A percentile compares a stretch with the other conserved stretches of the same genome.
phyloP scores from a whole-genome alignment of 2,113 vertebrate genomes.

The Pterocles burchelli region DNA sequence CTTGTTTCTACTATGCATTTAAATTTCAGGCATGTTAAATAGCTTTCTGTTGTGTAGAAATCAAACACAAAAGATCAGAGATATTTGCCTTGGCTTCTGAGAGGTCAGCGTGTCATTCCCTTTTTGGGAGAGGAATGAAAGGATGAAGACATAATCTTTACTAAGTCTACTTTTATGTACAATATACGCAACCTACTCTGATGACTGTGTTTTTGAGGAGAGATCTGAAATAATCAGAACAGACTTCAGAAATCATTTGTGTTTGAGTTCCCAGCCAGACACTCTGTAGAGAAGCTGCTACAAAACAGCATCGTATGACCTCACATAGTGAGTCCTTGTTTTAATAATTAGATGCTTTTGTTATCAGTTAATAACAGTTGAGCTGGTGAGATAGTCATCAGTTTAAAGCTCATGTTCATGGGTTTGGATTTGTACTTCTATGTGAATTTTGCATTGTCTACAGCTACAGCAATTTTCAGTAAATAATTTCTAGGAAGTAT shows the following conservation, averaged over 20 bases:
- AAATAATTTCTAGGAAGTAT: not conserved
- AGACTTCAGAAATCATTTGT: not conserved
- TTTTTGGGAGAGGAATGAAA: not conserved
- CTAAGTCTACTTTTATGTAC: not conserved
- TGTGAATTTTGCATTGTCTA: not conserved
- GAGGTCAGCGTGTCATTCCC: not conserved
- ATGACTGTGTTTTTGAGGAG: not conserved
- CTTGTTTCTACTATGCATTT: not conserved
- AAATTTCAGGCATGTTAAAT: not conserved
- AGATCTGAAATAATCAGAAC: not conserved
- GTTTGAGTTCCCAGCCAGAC: not conserved
- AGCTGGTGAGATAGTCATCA: not conserved
- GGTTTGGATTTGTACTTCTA: not conserved
- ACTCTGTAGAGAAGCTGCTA: not conserved
- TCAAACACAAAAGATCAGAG: not conserved
- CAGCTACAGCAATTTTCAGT: not conserved
- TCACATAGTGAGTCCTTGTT: not conserved
- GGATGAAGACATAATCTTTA: not conserved
- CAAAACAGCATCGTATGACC: not conserved
- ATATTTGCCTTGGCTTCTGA: constrained; percentile 8
- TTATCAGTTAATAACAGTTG: not conserved
- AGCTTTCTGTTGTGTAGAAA: not conserved
- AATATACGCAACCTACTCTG: not conserved
- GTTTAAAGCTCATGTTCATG: not conserved
- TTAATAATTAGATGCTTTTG: not conserved